Base-by-base conservation (phyloP, 2,113 vertebrate genomes). In the Pimephales promelas region DNA sequence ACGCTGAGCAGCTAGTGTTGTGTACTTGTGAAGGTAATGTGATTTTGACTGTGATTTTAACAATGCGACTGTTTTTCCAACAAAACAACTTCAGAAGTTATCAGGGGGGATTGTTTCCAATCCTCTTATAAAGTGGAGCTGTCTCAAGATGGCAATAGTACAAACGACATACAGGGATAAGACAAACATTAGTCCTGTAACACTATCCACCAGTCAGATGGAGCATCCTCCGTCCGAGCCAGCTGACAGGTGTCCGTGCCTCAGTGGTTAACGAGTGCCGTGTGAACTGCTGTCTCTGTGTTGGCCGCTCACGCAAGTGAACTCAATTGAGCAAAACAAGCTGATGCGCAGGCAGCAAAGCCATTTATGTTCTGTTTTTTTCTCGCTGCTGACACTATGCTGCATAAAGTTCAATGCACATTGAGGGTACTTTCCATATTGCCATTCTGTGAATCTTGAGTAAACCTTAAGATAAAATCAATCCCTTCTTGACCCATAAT, bases 311-410 rank as follows among this genome's bases (percentile, higher is more conserved):
- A 52, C 7, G 45, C 56, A 26, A 83, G 66, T 64, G 66, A 68
- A 52, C 45, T 79, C 20, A 86, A 83, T 79, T 62, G 75, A 79
- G 66, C 74, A 57, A 68, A 83, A 80, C 85, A 86, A 85, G 73
- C 76, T 86, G 28, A 3, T 18, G 57, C 74, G n/a, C 20, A 18
- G 54, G n/a, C 76, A 10, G n/a, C 24, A 72, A 72, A 59, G 36
- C 45, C 40, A 24, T 47, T 64, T 66, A 61, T 24, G 57, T 16
- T 81, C 18, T 73, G 6, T 31, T 36, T 20, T 36, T 36, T 13
- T 47, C 34, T n/a, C 28, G 1, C 4, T 49, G 22, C 7, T 84
- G 75, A 72, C 40, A 70, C 6, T 59, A 28, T 71, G 71, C 28
- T 84, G 77, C 24, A 73, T 72, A 79, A 71, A 52, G 68, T 75